A percentile compares a stretch with the other conserved stretches of the same genome.
phyloP scores from a whole-genome alignment of 2,888 invertebrate genomes.

The Ischnura elegans region DNA sequence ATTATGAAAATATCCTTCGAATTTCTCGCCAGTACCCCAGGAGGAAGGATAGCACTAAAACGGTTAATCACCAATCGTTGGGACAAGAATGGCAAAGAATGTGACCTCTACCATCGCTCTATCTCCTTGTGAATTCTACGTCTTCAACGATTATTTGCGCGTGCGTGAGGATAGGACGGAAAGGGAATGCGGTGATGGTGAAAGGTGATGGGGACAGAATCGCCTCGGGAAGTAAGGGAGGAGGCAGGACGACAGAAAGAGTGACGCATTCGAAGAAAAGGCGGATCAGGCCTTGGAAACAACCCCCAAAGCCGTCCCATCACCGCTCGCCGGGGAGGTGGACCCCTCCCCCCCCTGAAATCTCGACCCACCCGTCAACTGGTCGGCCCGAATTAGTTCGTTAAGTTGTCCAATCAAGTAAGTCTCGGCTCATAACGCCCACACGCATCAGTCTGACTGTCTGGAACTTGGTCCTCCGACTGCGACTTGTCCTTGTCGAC shows the following conservation, averaged over 20 bases:
- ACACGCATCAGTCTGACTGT: background rate
- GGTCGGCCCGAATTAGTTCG: background rate
- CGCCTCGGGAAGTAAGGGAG: background rate
- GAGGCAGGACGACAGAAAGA: background rate
- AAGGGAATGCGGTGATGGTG: background rate
- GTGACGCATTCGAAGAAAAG: background rate
- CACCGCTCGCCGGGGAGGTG: background rate
- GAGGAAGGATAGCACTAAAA: too few species aligned
- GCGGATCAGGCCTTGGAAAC: background rate
- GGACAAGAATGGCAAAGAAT: background rate
- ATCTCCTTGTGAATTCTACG: background rate
- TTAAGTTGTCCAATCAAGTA: slow-evolving; percentile 33
- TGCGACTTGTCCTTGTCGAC: background rate
- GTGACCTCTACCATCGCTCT: background rate
- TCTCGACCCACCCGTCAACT: background rate
- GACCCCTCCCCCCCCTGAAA: background rate
- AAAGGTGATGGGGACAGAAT: too few species aligned
- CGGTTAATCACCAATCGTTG: too few species aligned
- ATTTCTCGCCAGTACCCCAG: too few species aligned
- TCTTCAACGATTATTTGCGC: background rate
- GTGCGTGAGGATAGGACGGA: background rate
- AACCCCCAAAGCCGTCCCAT: background rate
- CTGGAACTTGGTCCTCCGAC: background rate
- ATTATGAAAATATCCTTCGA: too few species aligned
- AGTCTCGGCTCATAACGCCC: background rate